Base-by-base conservation (phyloP, 2,888 invertebrate genomes). In the Drosophila atroscutellata region DNA sequence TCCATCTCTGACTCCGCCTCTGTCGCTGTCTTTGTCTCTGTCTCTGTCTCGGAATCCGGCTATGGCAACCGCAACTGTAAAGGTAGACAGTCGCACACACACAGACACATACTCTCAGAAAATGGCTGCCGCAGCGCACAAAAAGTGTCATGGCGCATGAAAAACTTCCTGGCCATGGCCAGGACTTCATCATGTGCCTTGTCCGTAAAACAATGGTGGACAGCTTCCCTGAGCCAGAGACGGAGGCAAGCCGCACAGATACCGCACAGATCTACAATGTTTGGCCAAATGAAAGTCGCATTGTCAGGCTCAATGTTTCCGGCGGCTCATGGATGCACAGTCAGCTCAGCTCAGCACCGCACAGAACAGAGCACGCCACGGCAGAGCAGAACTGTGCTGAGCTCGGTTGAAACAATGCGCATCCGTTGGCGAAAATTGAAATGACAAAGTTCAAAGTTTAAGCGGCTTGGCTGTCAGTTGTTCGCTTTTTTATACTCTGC, bases 381-480 rank as follows among this genome's bases (percentile, higher is more conserved):
- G 70, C 68, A 37, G 28, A 51, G 57, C 50, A 32, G n/a, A 34
- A 20, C 37, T 24, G 24, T 24, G 34, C 28, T 11, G 24, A 34
- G 32, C 18, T 64, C 57, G 69, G 54, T 66, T 85, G 90, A 90
- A 91, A 89, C 91, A 91, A 91, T 84, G 89, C 85, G 89, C 81
- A 91, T 91, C 91, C 91, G 90, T 77, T 86, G 89, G 88, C 79
- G 78, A 84, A 91, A 92, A 92, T 92, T 91, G 90, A 92, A 92
- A 92, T 91, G 92, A 90, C 91, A 91, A 91, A 92, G 91, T 92
- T 92, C 92, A 92, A 86, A 92, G 91, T 89, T 91, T 91, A 91
- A 91, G 90, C 92, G 92, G 90, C 90, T 86, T 92, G 88, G 87
- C 83, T 91, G 92, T 92, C 91, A 91, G 81, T 91, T 50, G 64